Evolutionary conservation across 2,888 invertebrate genomes (phyloP).

Genomic region (Sepioteuthis lessoniana): DNA sequence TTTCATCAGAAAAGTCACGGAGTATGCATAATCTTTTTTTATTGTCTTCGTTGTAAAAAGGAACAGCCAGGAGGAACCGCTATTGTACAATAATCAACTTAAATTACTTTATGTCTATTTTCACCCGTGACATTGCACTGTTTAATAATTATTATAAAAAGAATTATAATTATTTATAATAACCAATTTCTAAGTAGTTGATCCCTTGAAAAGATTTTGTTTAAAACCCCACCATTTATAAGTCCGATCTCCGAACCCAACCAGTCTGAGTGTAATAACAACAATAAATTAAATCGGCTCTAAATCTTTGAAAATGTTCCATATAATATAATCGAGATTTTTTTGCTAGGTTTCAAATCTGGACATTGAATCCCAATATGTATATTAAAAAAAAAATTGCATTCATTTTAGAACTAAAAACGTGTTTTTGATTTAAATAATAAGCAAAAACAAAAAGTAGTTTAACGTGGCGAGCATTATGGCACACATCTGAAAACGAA

Average conservation of each 20-base stretch:
- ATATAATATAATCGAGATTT: background rate
- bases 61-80: background rate
- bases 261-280: background rate
- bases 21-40: background rate
- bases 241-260: background rate
- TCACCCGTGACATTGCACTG: background rate
- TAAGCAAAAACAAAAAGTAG: background rate
- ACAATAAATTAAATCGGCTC: background rate
- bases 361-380: background rate
- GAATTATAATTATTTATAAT: background rate
- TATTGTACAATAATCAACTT: slow-evolving; percentile 2
- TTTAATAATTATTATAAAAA: background rate
- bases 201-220: background rate
- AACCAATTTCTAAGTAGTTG: background rate
- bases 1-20: background rate
- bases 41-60: slow-evolving; percentile 4
- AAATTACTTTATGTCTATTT: background rate
- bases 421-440: background rate
- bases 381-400: background rate
- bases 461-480: slow-evolving; percentile 6
- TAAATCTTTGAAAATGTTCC: background rate
- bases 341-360: background rate
- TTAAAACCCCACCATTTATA: background rate
- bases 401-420: background rate
- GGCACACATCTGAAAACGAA: background rate